Conservation (phyloP, 2,888 invertebrate genomes). For the Ligdia adustata region DNA sequence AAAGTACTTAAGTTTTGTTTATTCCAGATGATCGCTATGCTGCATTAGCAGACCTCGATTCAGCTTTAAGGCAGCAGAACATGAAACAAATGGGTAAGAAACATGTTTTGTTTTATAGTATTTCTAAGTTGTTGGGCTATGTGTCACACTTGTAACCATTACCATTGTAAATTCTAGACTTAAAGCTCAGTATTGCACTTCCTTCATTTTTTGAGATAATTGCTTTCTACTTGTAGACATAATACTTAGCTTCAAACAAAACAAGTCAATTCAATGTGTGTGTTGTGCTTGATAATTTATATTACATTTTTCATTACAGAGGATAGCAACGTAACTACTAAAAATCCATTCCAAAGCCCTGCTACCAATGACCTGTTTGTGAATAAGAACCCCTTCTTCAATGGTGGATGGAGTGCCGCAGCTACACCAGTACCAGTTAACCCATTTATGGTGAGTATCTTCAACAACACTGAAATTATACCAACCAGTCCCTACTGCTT, state of each 20-base stretch:
- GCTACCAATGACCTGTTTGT: conserved; percentile 70
- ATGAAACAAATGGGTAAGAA: conserved; percentile 74
- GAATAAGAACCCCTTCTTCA: conserved; percentile 76
- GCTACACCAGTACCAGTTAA: conserved; percentile 64
- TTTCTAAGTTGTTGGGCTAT: too few species aligned
- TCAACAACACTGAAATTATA: too few species aligned
- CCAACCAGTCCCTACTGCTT: too few species aligned
- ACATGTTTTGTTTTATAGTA: neutral
- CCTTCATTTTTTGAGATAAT: too few species aligned
- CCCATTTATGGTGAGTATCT: conserved; percentile 72
- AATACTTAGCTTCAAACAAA: too few species aligned
- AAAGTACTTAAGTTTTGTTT: too few species aligned
- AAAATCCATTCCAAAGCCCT: conserved; percentile 79
- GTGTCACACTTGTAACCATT: too few species aligned
- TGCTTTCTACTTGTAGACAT: too few species aligned
- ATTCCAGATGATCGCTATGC: conserved; percentile 95
- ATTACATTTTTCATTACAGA: conserved; percentile 57
- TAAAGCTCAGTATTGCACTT: too few species aligned
- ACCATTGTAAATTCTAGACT: too few species aligned
- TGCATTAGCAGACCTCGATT: conserved; percentile 96
- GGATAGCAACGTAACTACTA: conserved; percentile 64
- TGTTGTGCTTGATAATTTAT: conserved; percentile 4
- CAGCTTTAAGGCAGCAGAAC: conserved; percentile 86
- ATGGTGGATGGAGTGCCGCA: conserved; percentile 69
- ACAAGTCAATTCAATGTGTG: too few species aligned